Evolutionary conservation across 2,113 vertebrate genomes (phyloP), one percentile per base, ranked within the genome.

Genomic region (Syrrhaptes paradoxus): DNA sequence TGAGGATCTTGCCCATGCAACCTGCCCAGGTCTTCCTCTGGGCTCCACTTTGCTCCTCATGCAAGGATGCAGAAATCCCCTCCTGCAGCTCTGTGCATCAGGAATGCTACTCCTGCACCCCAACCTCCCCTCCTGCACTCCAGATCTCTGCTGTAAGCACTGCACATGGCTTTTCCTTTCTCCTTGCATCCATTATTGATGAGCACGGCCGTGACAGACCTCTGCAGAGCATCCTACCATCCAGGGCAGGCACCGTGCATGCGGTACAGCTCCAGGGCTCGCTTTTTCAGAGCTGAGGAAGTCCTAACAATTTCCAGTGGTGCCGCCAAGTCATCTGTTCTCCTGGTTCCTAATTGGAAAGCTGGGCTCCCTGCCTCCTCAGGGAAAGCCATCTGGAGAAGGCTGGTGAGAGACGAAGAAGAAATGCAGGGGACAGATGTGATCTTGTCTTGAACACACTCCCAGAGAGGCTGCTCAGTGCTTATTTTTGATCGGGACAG

Each of bases 181-280:
- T 34, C 13, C 21, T 49, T 13, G 4, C 38, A 52, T 28, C 49
- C 75, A n/a, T 66, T 43, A 51, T 13, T 15, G 63, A 61, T 34
- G 49, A 25, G 10, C 24, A 1, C 2, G 36, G 48, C 65, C 21
- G 0, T 0, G 0, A 6, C 7, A 36, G 77, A 38, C 31, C n/a
- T 63, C 55, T 17, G 49, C 26, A 2, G 68, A 68, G 21, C 71
- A n/a, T 65, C 66, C 52, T 13, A 7, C 29, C 2, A 0, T 4
- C 1, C 22, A 7, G 19, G 68, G 29, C 58, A 31, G 29, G 49
- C 54, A 21, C 43, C 2, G 1, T 2, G 29, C 2, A 7, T 6
- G 21, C 51, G 16, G 14, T 1, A 22, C 22, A 5, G 81, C 92
- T 29, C 70, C 78, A 52, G 82, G 92, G 62, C 46, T 71, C 1